Evolutionary conservation across 2,797 vertebrate species (phyloP), one percentile per base, ranked within the genome.

Genomic region (Pangasius larnaudii): DNA sequence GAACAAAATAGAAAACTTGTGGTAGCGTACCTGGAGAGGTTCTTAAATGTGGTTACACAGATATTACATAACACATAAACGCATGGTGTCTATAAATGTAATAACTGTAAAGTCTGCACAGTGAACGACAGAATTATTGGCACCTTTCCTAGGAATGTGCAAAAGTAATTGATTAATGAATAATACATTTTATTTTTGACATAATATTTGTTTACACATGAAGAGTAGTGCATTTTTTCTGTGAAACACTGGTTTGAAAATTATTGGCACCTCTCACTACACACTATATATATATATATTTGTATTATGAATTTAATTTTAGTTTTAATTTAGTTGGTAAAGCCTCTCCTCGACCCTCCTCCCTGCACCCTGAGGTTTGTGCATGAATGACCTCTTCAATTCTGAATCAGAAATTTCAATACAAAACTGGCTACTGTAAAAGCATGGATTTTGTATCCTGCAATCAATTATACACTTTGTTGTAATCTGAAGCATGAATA

Each of bases 11-110:
- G 75, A 53, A 19, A 33, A 9, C 9, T 33, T 56, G 51, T 27
- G 2, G 3, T 61, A 5, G 22, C 61, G 33, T 39, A 24, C 58
- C 0, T 81, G 24, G 13, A 39, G 30, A 79, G 19, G 18, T 33
- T 36, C 51, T 79, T 79, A 24, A 81, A 81, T 61, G 24, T 81
- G 79, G 58, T 81, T 42, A n/a, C 33, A 58, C 0, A 14, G 11
- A n/a, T 51, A 19, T 77, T 77, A 80, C 53, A 36, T 36, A 80
- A 80, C 19, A 39, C 13, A 65, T 80, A 81, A 61, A 10, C 19
- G 39, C 63, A 65, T 86, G 74, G 59, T 86, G 42, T 77, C 51
- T 36, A 39, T 7, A 81, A 81, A 39, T 59, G 30, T 59, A 80
- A 80, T 56, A 56, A 80, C 42, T 56, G 56, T 49, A 65, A 27